These are phyloP conservation scores for Zosterops borbonicus DNA, from an alignment of 2,113 vertebrate species.

Conservation along the genomic window DNA sequence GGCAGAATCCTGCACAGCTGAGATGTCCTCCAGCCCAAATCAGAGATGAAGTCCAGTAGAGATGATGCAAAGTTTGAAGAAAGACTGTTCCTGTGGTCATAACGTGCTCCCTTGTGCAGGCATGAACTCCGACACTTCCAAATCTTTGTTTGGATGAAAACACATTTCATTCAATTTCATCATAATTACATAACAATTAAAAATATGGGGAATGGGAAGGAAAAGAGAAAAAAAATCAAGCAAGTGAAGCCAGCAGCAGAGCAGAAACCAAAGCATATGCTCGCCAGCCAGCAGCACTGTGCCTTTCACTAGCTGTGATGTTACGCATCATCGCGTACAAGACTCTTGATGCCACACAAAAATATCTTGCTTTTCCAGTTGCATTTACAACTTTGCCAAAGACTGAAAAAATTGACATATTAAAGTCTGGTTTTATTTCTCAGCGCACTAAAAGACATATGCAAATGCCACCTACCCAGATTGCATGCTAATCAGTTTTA, in stretches of 20 bases:
- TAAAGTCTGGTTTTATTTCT: neutral
- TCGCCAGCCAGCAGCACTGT: fast-evolving
- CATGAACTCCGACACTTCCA: fast-evolving
- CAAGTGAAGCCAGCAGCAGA: neutral
- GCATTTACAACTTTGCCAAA: neutral
- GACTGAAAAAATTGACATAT: neutral
- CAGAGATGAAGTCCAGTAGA: neutral
- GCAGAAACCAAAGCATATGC: neutral
- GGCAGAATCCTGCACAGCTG: fast-evolving
- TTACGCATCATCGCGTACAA: neutral
- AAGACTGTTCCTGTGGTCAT: neutral
- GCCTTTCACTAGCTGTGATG: neutral
- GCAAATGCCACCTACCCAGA: neutral
- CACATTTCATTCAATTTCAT: neutral
- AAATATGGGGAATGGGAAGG: neutral
- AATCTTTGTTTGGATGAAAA: neutral
- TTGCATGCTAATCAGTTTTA: neutral
- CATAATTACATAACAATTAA: neutral
- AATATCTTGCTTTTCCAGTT: neutral
- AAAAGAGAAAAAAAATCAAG: neutral
- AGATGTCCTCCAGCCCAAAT: neutral
- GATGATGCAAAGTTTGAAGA: neutral
- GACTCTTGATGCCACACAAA: neutral
- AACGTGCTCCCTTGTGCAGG: too few relatives aligned
- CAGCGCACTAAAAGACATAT: fast-evolving